Evolutionary conservation across 53 echinoderm and acorn worm genomes (phyloP), one percentile per base, ranked within the genome.

Genomic region (Echinometra lucunter): DNA sequence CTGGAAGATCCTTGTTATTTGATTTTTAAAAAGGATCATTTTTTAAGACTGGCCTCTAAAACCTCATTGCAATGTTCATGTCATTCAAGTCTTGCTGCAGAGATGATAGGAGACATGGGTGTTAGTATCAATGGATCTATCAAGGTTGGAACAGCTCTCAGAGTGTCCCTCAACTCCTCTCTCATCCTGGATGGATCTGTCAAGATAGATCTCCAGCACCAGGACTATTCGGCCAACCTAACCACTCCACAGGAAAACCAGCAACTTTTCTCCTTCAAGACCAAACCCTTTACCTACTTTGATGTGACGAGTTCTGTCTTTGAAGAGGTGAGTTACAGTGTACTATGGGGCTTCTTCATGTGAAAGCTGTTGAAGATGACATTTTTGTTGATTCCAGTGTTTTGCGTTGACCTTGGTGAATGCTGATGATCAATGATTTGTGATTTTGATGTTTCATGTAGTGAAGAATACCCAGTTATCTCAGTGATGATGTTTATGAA

Each of bases 281-380:
- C 92, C 91, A 95, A 95, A 53, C 97, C 97, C 1, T 97, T 82
- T 85, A 96, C 96, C 49, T 96, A 89, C 94, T 93, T 56, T 45
- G 21, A 74, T 37, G 91, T 60, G 88, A 56, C 78, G 16, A 78
- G 23, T 19, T 78, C 78, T 38, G 42, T 78, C 38, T 78, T 78
- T 78, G 60, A 58, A 58, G 58, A 88, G 44, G 63, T 38, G 18
- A 94, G 6, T 21, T 53, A 2, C 13, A 13, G 13, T 53, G 53
- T 53, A 53, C 9, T 21, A 58, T 15, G 23, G 63, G 21, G 63
- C 17, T 23, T 63, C 10, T 12, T 63, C 19, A 18, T 63, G 63
- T 63, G 23, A 63, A 63, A 63, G 63, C 17, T 63, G 63, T 63
- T 5, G 63, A 18, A 19, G 63, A 63, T 63, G 53, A 16, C 13